Percentiles rank a stretch among this genome's conserved stretches.
Conservation (phyloP, 2,113 vertebrate species). For the Myiopsitta monachus region DNA sequence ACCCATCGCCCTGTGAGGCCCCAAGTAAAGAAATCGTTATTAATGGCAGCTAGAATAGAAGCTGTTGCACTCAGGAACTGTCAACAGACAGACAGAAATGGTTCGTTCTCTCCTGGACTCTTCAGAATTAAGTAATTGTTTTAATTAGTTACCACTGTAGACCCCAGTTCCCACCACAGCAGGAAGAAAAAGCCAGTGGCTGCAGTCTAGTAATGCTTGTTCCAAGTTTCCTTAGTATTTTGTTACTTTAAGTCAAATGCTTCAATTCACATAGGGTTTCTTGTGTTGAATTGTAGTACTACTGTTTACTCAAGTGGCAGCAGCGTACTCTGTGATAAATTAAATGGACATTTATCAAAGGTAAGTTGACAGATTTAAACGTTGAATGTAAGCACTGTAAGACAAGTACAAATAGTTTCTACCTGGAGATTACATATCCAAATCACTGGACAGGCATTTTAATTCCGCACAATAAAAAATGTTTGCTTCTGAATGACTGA, state of each 20-base stretch:
- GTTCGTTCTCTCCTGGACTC: neutral
- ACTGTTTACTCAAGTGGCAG: constrained; percentile 41
- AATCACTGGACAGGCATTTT: constrained; percentile 28
- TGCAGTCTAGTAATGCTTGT: neutral
- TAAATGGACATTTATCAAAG: constrained; percentile 28
- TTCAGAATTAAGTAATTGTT: neutral
- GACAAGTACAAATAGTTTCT: constrained; percentile 58
- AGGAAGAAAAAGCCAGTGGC: neutral
- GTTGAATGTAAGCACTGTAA: neutral
- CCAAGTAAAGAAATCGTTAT: neutral
- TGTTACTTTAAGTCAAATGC: neutral
- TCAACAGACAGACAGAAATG: neutral
- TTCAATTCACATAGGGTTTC: neutral
- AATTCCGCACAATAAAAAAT: constrained; percentile 22
- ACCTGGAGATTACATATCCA: constrained; percentile 2
- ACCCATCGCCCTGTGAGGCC: neutral
- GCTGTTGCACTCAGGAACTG: neutral
- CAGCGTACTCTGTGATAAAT: constrained; percentile 16
- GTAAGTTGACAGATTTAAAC: constrained; percentile 16
- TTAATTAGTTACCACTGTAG: neutral
- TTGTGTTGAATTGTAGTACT: neutral
- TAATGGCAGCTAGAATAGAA: neutral
- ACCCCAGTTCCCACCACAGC: rapidly evolving
- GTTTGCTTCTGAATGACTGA: constrained; percentile 26
- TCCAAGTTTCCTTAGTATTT: neutral